Conservation (phyloP, 2,888 invertebrate genomes). For the Chironomus riparius region DNA sequence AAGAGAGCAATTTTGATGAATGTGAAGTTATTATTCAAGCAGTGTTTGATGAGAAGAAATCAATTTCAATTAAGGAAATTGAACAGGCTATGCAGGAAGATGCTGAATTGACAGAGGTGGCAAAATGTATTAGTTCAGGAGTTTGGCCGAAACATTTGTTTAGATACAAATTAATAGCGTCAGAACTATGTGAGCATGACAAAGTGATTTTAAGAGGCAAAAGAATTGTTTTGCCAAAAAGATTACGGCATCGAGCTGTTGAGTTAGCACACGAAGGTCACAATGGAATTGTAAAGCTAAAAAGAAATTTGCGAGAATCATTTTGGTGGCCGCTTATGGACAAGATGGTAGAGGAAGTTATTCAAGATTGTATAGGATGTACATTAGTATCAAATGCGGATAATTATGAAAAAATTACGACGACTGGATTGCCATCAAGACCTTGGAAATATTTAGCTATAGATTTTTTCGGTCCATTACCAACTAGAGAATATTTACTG, state of each 20-base stretch:
- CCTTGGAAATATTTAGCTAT: background rate
- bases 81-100: no score
- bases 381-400: background rate
- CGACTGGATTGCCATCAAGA: background rate
- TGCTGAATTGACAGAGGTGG: no score
- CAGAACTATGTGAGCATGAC: background rate
- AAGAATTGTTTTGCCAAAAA: background rate
- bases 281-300: background rate
- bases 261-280: background rate
- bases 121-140: no score
- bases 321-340: background rate
- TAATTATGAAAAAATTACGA: background rate
- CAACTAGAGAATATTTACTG: no score
- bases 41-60: no score
- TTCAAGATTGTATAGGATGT: background rate
- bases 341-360: background rate
- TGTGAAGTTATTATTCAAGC: no score
- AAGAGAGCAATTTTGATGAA: no score
- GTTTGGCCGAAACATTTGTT: no score
- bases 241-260: background rate
- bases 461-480: no score
- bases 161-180: background rate
- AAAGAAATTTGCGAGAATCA: background rate
- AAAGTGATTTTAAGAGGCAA: background rate
- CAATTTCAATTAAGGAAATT: no score